Conservation (phyloP, 2,888 invertebrate genomes). For the Alsophila aescularia region DNA sequence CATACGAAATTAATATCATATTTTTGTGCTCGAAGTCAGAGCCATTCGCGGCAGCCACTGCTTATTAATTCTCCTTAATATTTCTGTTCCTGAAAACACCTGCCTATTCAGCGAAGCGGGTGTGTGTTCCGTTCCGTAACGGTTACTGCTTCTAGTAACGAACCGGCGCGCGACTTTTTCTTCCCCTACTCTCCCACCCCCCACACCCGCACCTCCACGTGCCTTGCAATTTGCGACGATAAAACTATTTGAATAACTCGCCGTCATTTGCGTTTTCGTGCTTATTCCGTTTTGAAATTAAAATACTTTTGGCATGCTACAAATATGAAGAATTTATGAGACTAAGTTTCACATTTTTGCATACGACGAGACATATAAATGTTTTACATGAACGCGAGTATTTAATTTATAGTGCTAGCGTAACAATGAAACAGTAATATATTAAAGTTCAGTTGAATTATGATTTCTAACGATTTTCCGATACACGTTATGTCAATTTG, state of each 20-base stretch:
- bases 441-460: too few species aligned
- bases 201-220: not conserved
- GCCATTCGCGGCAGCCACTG: not conserved
- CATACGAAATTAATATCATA: too few species aligned
- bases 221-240: constrained; percentile 22
- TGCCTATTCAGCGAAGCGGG: not conserved
- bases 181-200: not conserved
- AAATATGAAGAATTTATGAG: constrained; percentile 32
- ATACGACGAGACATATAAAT: not conserved
- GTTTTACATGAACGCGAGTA: not conserved
- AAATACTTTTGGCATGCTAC: constrained; percentile 29
- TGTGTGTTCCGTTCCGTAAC: constrained; percentile 6
- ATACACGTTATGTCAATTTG: too few species aligned
- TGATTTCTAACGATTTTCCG: too few species aligned
- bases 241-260: constrained; percentile 25
- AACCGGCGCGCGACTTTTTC: constrained; percentile 2
- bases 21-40: not conserved
- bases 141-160: constrained; percentile 19
- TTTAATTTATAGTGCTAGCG: not conserved
- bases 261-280: constrained; percentile 25
- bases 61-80: constrained; percentile 15
- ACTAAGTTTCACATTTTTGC: constrained; percentile 15
- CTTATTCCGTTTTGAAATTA: constrained; percentile 32
- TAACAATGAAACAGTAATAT: too few species aligned
- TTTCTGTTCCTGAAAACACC: constrained; percentile 5